Conservation (phyloP, 2,888 invertebrate genomes). For the Leptothorax acervorum region DNA sequence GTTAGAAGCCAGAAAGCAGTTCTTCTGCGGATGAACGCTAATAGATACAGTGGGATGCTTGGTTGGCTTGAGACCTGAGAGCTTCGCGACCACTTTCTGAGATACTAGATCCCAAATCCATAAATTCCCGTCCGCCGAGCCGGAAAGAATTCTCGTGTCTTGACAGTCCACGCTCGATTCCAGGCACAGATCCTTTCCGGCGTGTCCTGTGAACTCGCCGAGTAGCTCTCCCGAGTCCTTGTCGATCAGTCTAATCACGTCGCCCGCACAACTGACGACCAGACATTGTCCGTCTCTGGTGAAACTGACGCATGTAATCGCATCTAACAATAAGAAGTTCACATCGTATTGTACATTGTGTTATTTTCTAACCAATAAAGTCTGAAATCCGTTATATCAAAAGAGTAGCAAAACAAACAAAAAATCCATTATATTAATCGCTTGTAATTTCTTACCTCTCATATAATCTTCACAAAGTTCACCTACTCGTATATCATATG, state of each 20-base stretch:
- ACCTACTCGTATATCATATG: constrained; percentile 97
- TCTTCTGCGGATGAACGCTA: constrained; percentile 92
- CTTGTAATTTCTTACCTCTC: constrained; percentile 87
- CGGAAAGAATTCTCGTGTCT: constrained; percentile 95
- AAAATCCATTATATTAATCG: too few species aligned
- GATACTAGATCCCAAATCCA: constrained; percentile 97
- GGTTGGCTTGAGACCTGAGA: constrained; percentile 83
- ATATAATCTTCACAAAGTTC: constrained; percentile 93
- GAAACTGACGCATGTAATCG: constrained; percentile 93
- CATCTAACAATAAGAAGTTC: constrained; percentile 85
- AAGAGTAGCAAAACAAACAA: too few species aligned
- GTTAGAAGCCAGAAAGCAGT: constrained; percentile 91
- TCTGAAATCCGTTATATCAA: neutral
- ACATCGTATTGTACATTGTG: neutral
- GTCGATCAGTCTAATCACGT: constrained; percentile 94
- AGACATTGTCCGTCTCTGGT: constrained; percentile 98
- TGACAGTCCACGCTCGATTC: constrained; percentile 94
- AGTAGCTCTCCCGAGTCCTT: constrained; percentile 93
- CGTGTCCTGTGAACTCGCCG: constrained; percentile 93
- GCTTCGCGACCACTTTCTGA: constrained; percentile 87
- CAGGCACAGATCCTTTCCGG: constrained; percentile 93
- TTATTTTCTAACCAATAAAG: neutral
- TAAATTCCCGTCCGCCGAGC: constrained; percentile 94
- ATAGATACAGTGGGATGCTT: constrained; percentile 88
- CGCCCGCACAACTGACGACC: constrained; percentile 94